A percentile compares a stretch with the other conserved stretches of the same genome.
Conservation (phyloP, 2,888 invertebrate genomes). For the Diachrysia chrysitis region DNA sequence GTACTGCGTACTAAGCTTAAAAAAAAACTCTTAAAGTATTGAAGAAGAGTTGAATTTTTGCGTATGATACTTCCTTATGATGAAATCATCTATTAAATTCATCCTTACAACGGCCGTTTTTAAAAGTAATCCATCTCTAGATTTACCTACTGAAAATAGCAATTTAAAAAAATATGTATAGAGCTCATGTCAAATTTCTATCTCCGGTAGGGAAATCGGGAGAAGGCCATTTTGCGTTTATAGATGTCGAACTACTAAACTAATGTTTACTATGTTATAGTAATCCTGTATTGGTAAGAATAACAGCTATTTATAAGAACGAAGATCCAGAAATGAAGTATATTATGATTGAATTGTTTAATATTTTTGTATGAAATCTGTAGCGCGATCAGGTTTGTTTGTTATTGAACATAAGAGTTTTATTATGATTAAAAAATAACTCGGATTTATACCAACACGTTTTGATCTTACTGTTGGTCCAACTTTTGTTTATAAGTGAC, state of each 20-base stretch:
- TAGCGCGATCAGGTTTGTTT: neutral
- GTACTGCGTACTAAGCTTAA: neutral
- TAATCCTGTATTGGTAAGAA: constrained; percentile 34
- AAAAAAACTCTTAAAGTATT: no score
- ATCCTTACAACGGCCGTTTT: no score
- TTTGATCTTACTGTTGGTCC: neutral
- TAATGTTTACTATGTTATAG: constrained; percentile 6
- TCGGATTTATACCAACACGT: neutral
- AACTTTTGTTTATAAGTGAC: neutral
- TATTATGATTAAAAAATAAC: neutral
- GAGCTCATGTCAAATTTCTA: neutral
- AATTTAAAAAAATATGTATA: no score
- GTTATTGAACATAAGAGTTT: neutral
- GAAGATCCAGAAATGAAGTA: neutral
- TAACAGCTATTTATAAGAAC: constrained; percentile 10
- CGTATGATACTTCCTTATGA: no score
- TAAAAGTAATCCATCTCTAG: no score
- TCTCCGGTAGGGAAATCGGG: neutral
- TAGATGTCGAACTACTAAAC: constrained; percentile 30
- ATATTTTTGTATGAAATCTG: neutral
- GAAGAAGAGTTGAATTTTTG: no score
- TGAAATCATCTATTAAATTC: no score
- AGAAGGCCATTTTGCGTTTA: neutral
- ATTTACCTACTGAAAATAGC: no score
- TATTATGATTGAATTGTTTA: neutral